Evolutionary conservation across 2,113 vertebrate genomes (phyloP).

Genomic region (Atrichornis clamosus): DNA sequence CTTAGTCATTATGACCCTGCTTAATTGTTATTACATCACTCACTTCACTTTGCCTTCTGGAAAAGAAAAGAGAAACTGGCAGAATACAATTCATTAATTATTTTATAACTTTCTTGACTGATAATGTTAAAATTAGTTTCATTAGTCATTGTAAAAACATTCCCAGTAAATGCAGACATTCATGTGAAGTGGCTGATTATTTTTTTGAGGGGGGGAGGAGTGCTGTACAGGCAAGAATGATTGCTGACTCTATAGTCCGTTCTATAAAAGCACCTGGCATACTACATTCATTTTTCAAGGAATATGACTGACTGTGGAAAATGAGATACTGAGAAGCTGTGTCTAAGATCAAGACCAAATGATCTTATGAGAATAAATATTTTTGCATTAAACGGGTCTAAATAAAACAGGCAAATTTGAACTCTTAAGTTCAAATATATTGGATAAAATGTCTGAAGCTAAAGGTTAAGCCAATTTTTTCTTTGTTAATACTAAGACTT

Average conservation of each 20-base stretch:
- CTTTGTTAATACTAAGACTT: neutral
- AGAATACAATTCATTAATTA: slow-evolving; percentile 11
- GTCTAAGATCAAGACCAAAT: neutral
- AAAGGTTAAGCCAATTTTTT: slow-evolving; percentile 6
- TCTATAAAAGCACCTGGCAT: neutral
- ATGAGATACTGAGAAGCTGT: neutral
- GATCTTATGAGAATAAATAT: neutral
- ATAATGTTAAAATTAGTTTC: slow-evolving; percentile 61
- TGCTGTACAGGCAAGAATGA: neutral
- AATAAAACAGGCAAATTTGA: neutral
- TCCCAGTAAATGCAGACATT: neutral
- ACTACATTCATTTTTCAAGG: neutral
- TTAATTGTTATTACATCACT: slow-evolving; percentile 47
- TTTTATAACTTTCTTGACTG: slow-evolving; percentile 26
- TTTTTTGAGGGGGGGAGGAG: neutral
- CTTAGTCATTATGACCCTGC: slow-evolving; percentile 36
- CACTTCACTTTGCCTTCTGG: slow-evolving; percentile 11
- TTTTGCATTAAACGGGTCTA: neutral
- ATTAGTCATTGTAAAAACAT: slow-evolving; percentile 39
- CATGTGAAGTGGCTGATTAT: neutral
- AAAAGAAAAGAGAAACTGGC: slow-evolving; percentile 33
- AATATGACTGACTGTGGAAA: neutral
- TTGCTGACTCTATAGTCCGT: neutral
- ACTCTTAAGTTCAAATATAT: neutral
- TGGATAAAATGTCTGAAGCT: slow-evolving; percentile 5